A percentile compares a stretch with the other conserved stretches of the same genome.
These are phyloP conservation scores for Griposia aprilina DNA, from an alignment of 2,888 invertebrate genomes.

Conservation along the genomic window DNA sequence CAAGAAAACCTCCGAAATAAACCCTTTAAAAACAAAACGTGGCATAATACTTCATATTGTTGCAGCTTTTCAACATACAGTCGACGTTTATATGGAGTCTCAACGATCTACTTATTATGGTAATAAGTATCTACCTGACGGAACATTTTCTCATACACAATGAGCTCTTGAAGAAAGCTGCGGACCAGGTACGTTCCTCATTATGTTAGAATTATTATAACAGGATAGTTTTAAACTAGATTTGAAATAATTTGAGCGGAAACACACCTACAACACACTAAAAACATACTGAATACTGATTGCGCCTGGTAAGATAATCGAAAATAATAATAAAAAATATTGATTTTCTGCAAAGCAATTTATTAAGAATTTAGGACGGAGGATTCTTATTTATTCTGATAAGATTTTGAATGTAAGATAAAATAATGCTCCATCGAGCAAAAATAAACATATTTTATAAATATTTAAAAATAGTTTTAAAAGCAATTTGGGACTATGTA, in stretches of 20 bases:
- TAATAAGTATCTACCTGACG: conserved; percentile 92
- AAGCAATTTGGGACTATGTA: too few relatives aligned
- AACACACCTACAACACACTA: neutral
- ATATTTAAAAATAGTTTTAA: neutral
- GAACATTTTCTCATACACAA: conserved; percentile 91
- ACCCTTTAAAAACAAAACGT: neutral
- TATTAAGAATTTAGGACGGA: too few relatives aligned
- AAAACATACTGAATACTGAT: neutral
- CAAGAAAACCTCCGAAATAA: too few relatives aligned
- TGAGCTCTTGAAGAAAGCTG: conserved; percentile 69
- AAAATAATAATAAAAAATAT: neutral
- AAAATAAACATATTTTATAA: too few relatives aligned
- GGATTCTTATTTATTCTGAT: too few relatives aligned
- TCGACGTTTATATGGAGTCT: conserved; percentile 93
- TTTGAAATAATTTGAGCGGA: neutral
- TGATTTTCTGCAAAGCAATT: too few relatives aligned
- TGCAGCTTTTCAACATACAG: conserved; percentile 79
- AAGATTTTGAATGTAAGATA: too few relatives aligned
- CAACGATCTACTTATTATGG: conserved; percentile 92
- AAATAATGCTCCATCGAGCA: too few relatives aligned
- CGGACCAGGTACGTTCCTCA: conserved; percentile 65
- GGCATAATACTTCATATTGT: conserved; percentile 2
- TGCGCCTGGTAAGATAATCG: neutral
- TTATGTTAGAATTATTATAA: neutral
- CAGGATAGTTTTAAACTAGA: conserved; percentile 1